Evolutionary conservation across 35 echinoderm and acorn worm species (phyloP).

Genomic region (Chiridota heheva): DNA sequence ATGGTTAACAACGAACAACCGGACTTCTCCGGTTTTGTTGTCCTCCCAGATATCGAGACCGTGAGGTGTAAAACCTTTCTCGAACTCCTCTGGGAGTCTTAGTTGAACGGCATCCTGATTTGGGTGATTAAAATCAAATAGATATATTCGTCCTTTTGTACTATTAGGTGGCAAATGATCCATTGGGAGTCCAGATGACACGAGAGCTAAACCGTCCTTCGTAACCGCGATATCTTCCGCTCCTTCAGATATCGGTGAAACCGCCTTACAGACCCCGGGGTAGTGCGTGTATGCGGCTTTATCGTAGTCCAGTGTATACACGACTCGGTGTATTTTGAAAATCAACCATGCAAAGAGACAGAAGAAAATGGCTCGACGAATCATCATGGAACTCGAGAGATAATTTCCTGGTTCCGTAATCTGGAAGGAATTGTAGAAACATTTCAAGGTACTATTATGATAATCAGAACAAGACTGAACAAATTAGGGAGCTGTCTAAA

Average conservation of each 20-base stretch:
- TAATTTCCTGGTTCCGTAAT: too few relatives aligned
- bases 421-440: too few relatives aligned
- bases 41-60: slow-evolving; percentile 29
- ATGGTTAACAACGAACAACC: slow-evolving; percentile 34
- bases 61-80: slow-evolving; percentile 19
- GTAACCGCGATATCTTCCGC: slow-evolving; percentile 38
- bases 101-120: slow-evolving; percentile 18
- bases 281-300: slow-evolving; percentile 19
- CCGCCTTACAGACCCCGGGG: slow-evolving; percentile 6
- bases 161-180: slow-evolving; percentile 3
- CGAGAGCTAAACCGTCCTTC: slow-evolving; percentile 14
- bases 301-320: slow-evolving; percentile 22
- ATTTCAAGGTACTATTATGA: too few relatives aligned
- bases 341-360: too few relatives aligned
- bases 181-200: slow-evolving; percentile 12
- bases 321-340: too few relatives aligned
- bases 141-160: slow-evolving; percentile 12
- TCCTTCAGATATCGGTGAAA: slow-evolving; percentile 9
- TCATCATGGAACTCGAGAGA: too few relatives aligned
- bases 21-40: background rate
- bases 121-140: slow-evolving; percentile 18
- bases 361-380: too few relatives aligned
- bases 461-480: too few relatives aligned
- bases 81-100: background rate
- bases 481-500: too few relatives aligned